Conservation (phyloP, 2,113 vertebrate genomes). For the Origma solitaria region DNA sequence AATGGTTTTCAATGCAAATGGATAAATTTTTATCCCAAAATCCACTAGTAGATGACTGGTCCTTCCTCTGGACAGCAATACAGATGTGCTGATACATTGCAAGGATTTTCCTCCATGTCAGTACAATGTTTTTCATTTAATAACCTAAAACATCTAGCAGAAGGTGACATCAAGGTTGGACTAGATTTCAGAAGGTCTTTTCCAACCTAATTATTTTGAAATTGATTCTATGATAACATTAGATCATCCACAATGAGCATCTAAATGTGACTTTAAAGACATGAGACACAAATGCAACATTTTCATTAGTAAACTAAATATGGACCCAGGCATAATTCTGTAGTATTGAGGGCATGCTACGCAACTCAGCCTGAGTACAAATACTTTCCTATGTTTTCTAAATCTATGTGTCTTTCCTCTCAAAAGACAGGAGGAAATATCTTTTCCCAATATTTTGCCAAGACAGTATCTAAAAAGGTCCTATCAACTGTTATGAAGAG, state of each 20-base stretch:
- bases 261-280: not conserved
- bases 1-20: not conserved
- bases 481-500: not conserved
- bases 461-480: not conserved
- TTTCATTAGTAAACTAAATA: not conserved
- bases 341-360: not conserved
- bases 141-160: not conserved
- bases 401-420: not conserved
- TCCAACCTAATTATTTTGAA: not conserved
- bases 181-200: not conserved
- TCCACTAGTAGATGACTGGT: not conserved
- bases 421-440: too few relatives aligned
- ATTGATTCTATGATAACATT: not conserved
- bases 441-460: not conserved
- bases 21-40: not conserved
- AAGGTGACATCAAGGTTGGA: not conserved
- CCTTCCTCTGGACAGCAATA: not conserved
- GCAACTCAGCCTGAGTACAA: not conserved
- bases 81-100: not conserved
- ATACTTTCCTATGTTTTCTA: not conserved
- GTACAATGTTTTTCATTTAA: not conserved
- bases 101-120: not conserved
- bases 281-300: not conserved
- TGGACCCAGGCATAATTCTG: not conserved
- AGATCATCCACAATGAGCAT: not conserved